Evolutionary conservation across 1,140 invertebrate genomes (phyloP).

Genomic region (Hylaeus volcanicus): DNA sequence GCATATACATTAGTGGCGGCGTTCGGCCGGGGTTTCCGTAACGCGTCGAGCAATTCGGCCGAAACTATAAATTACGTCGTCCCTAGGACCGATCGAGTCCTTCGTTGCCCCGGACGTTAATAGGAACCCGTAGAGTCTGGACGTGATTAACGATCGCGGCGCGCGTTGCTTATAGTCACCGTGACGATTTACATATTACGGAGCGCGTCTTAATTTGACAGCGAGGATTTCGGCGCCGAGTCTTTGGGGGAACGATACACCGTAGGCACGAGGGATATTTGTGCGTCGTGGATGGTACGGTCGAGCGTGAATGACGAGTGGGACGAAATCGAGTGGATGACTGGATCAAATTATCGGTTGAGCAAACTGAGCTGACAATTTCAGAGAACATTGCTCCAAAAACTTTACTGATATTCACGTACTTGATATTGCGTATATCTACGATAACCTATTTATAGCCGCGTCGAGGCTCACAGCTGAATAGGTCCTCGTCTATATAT

Average conservation of each 20-base stretch:
- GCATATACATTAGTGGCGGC: too few relatives aligned
- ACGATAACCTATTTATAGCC: too few relatives aligned
- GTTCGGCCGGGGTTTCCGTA: slow-evolving; percentile 9
- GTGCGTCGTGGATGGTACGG: background rate
- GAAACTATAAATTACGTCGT: slow-evolving; percentile 58
- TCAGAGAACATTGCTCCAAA: too few relatives aligned
- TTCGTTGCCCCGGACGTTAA: slow-evolving; percentile 59
- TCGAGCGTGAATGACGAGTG: background rate
- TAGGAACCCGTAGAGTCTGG: slow-evolving; percentile 55
- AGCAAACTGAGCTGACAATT: too few relatives aligned
- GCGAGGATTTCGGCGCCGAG: slow-evolving; percentile 23
- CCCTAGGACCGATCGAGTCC: slow-evolving; percentile 54
- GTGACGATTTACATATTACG: slow-evolving; percentile 57
- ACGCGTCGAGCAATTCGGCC: slow-evolving; percentile 36
- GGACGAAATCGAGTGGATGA: background rate
- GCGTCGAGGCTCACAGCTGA: too few relatives aligned
- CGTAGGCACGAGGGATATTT: too few relatives aligned
- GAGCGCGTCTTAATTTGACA: slow-evolving; percentile 57
- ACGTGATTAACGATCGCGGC: slow-evolving; percentile 60
- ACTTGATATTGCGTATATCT: too few relatives aligned
- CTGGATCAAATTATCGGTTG: too few relatives aligned
- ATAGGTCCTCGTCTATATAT: too few relatives aligned
- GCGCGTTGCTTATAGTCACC: slow-evolving; percentile 48
- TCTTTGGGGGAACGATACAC: background rate
- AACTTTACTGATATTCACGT: too few relatives aligned